Evolutionary conservation across 35 echinoderm and acorn worm species (phyloP), one percentile per base, ranked within the genome.

Genomic region (Stichopus chloronotus): DNA sequence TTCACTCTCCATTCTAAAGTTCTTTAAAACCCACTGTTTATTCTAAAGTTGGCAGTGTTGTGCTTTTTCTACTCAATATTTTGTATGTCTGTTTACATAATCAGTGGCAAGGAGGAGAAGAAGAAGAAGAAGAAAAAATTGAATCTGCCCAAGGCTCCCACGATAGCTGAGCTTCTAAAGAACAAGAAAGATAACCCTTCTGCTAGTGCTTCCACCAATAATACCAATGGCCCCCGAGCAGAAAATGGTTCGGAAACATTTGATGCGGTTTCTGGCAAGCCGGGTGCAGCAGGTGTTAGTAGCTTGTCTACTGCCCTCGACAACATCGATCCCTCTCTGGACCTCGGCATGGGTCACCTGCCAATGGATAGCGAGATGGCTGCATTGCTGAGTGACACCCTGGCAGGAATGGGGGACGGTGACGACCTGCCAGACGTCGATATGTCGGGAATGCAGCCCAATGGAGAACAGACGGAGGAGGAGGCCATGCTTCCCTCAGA

Each of bases 311-410:
- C 78, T 23, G 55, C 94, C 57, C 95, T 91, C 3, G 85, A 87
- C 8, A 72, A 92, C 53, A 95, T 95, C 52, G 94, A 95, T 77
- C 89, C 93, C 3, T 94, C 91, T 1, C 59, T 98, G 57, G 96
- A 98, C 23, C 88, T 98, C 19, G 94, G 94, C 25, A 88, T 95
- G 87, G 87, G 93, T 14, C 90, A 96, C 16, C 24, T 93, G 8
- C 85, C 93, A 11, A 93, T 97, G 91, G 96, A 98, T 81, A 95
- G 89, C 72, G 95, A 96, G 59, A 94, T 96, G 95, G 90, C 92
- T 3, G 88, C 88, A 4, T 80, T 91, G 0, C 91, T 96, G 81
- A 89, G 81, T 9, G 95, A 96, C 23, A 92, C 93, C 22, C 81
- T 96, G 78, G 92, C 92, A 14, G 80, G 60, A 10, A 72, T 91